Conservation (phyloP, 2,113 vertebrate genomes). For the Epinephelus moara region DNA sequence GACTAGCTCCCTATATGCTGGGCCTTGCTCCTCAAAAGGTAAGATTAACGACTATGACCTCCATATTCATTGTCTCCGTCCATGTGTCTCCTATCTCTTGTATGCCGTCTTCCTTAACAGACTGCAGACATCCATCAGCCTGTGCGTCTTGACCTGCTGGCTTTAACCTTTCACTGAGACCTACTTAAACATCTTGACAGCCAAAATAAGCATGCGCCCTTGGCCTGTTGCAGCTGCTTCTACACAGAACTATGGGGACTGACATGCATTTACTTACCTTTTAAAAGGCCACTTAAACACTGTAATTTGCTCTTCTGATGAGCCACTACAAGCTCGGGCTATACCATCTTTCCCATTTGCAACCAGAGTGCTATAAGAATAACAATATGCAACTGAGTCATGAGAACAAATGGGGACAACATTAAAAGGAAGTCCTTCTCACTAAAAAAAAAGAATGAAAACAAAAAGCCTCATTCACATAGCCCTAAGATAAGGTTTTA, state of each 20-base stretch:
- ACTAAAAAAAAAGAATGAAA: not conserved
- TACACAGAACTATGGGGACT: slow-evolving; percentile 2
- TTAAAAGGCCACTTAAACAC: slow-evolving; percentile 50
- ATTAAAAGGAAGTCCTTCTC: not conserved
- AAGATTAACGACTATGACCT: slow-evolving; percentile 62
- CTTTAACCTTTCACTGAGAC: slow-evolving; percentile 55
- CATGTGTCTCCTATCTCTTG: slow-evolving; percentile 33
- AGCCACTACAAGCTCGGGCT: not conserved
- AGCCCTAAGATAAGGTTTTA: not conserved
- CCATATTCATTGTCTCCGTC: slow-evolving; percentile 31
- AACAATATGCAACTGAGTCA: not conserved
- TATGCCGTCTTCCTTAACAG: slow-evolving; percentile 18
- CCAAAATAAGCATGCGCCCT: slow-evolving; percentile 40
- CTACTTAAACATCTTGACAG: slow-evolving; percentile 61
- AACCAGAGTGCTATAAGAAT: not conserved
- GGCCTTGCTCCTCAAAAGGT: slow-evolving; percentile 15
- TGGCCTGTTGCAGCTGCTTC: slow-evolving; percentile 9
- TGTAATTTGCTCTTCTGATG: slow-evolving; percentile 5
- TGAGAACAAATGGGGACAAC: not conserved
- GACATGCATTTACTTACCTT: slow-evolving; percentile 42
- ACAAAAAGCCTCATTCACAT: not conserved
- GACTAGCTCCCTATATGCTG: slow-evolving; percentile 14
- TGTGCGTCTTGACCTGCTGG: slow-evolving; percentile 48
- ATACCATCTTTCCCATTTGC: not conserved
- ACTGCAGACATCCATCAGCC: slow-evolving; percentile 55